Evolutionary conservation across 2,797 vertebrate species (phyloP).

Genomic region (Onychomys torridus): DNA sequence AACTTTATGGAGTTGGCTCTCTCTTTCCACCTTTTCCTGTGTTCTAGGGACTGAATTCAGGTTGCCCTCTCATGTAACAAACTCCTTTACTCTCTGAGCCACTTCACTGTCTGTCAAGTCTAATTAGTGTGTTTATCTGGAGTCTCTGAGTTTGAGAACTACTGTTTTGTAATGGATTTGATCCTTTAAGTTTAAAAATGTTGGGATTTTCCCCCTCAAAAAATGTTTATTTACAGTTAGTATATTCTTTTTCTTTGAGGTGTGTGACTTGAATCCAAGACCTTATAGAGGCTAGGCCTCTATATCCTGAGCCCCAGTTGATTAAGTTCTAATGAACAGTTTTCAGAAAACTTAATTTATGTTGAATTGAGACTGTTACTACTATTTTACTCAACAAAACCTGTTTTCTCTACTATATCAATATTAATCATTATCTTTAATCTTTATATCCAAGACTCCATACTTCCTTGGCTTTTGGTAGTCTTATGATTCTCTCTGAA

Average conservation of each 20-base stretch:
- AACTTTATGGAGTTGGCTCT: not conserved
- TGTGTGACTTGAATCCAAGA: not conserved
- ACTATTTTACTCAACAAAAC: not conserved
- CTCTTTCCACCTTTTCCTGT: not conserved
- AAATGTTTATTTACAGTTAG: not conserved
- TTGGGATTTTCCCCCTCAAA: not conserved
- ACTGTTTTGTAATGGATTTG: not conserved
- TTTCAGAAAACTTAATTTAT: not conserved
- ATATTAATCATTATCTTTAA: not conserved
- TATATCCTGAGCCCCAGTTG: not conserved
- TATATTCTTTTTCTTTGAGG: not conserved
- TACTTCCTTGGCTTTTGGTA: not conserved
- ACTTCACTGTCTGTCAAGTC: not conserved
- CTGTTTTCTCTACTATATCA: not conserved
- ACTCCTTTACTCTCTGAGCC: not conserved
- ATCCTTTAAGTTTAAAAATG: not conserved
- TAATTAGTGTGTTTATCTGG: not conserved
- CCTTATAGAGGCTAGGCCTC: not conserved
- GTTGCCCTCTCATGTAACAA: not conserved
- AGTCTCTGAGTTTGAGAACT: not conserved
- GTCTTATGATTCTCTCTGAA: conserved; percentile 5
- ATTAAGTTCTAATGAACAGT: not conserved
- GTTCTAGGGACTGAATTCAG: not conserved
- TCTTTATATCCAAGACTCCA: not conserved
- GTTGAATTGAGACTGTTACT: conserved; percentile 34